Base-by-base conservation (phyloP, 2,113 vertebrate species). In the Crotalus horridus region DNA sequence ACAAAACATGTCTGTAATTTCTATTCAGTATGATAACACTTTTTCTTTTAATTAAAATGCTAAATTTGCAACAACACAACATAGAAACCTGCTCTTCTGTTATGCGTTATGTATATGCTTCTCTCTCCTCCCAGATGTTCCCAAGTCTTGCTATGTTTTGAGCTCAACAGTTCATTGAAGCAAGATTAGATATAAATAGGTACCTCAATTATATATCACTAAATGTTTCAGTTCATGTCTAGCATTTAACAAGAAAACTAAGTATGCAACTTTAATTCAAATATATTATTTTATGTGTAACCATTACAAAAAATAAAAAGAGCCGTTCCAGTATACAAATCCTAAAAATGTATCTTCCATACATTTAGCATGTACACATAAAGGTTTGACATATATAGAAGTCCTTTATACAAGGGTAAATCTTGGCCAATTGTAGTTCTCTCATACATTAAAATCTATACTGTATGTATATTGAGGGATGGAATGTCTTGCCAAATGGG, bases 1-100 rank as follows among this genome's bases (percentile, higher is more conserved):
- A 88, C 92, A 97, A 93, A 90, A 93, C 59, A 48, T 7, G 85
- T 64, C 9, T 61, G 51, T n/a, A 54, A 17, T 90, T 64, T 90
- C 29, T 85, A 33, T 29, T 43, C 43, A 69, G 17, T 46, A 48
- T 43, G 33, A 33, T 24, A 81, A 61, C 2, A n/a, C 53, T 90
- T 43, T 33, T 9, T 21, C 85, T 10, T 29, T 85, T 58, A 51
- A 12, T 48, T 51, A 48, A 26, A 89, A 89, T 26, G 9, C 10
- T 46, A 39, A 85, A 59, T 33, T 29, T 39, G 56, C 2, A 89
- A n/a, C 87, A 88, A 58, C 7, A 29, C 17, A 48, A 26, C 5
- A 58, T 64, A 81, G 59, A 92, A 15, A 88, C 6, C 3, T 43
- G 12, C 21, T 64, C 48, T 13, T 91, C 90, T 54, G 54, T 59